phyloP scores from a whole-genome alignment of 2,888 invertebrate genomes.

The Sicus ferrugineus region DNA sequence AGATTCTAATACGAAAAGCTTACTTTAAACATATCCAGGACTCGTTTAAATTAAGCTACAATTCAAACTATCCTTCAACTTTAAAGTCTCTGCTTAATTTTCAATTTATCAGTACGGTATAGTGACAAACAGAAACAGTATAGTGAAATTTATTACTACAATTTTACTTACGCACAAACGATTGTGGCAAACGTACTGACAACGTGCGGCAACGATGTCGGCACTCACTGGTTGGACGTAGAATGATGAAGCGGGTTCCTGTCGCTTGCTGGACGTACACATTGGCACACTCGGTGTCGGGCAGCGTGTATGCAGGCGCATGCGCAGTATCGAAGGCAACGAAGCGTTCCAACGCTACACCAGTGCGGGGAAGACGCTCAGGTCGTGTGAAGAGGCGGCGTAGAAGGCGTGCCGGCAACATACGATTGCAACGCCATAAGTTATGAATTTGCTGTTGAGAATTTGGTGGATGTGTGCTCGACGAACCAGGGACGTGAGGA shows the following conservation, averaged over 20 bases:
- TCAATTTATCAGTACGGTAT: not conserved
- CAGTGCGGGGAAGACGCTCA: slow-evolving; percentile 74
- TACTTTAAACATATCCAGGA: too few species aligned
- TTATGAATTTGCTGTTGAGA: slow-evolving; percentile 54
- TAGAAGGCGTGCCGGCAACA: slow-evolving; percentile 76
- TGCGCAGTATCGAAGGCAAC: slow-evolving; percentile 77
- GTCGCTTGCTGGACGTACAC: slow-evolving; percentile 77
- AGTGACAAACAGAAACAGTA: not conserved
- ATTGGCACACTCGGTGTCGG: slow-evolving; percentile 83
- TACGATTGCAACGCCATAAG: slow-evolving; percentile 76
- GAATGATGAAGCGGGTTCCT: slow-evolving; percentile 76
- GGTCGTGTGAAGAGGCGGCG: slow-evolving; percentile 79
- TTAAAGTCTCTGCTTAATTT: too few species aligned
- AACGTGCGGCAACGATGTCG: slow-evolving; percentile 74
- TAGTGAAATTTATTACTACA: not conserved
- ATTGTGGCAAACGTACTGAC: slow-evolving; percentile 74
- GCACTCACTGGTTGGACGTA: slow-evolving; percentile 83
- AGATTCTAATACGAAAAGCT: too few species aligned
- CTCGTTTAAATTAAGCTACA: too few species aligned
- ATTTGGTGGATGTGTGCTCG: slow-evolving; percentile 42
- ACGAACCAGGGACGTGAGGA: not conserved
- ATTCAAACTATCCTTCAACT: too few species aligned
- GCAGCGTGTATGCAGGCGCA: slow-evolving; percentile 73
- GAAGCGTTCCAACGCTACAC: slow-evolving; percentile 80
- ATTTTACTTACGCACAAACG: slow-evolving; percentile 79